Percentiles rank a stretch among this genome's conserved stretches.
Evolutionary conservation across 2,888 invertebrate genomes (phyloP).

Genomic region (Drosophila hamatofila): DNA sequence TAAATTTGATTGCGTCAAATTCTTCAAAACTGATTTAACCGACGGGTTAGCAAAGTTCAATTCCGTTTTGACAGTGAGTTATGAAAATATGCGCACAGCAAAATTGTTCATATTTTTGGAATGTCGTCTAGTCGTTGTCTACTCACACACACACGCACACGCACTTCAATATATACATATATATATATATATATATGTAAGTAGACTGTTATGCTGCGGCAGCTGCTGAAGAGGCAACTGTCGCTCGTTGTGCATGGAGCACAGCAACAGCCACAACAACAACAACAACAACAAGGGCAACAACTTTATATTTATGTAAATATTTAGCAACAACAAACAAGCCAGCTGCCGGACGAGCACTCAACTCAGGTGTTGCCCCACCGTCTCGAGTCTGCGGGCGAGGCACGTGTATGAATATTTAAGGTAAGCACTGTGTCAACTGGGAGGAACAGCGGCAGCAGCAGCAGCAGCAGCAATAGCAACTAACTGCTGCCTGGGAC

Average conservation of each 20-base stretch:
- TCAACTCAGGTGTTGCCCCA: slow-evolving; percentile 26
- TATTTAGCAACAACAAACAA: slow-evolving; percentile 58
- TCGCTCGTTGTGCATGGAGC: slow-evolving; percentile 9
- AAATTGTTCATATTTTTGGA: slow-evolving; percentile 26
- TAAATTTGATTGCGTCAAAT: neutral
- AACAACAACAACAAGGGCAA: slow-evolving; percentile 9
- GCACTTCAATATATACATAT: slow-evolving; percentile 2
- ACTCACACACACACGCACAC: slow-evolving; percentile 30
- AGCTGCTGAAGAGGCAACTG: slow-evolving; percentile 9
- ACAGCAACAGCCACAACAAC: slow-evolving; percentile 22
- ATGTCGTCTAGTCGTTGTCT: slow-evolving; percentile 64
- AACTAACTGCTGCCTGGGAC: slow-evolving; percentile 20
- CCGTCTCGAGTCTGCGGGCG: slow-evolving; percentile 22
- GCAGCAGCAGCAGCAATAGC: slow-evolving; percentile 1
- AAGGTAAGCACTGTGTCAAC: slow-evolving; percentile 51
- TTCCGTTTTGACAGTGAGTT: slow-evolving; percentile 1
- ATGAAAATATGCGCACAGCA: slow-evolving; percentile 2
- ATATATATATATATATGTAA: neutral
- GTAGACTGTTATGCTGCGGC: neutral
- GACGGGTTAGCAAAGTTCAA: slow-evolving; percentile 7
- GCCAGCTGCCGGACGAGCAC: slow-evolving; percentile 28
- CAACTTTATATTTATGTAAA: slow-evolving; percentile 70
- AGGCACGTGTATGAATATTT: slow-evolving; percentile 63
- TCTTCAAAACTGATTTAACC: slow-evolving; percentile 18
- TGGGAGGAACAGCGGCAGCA: slow-evolving; percentile 11